Percentiles rank a stretch among this genome's conserved stretches.
Conservation (phyloP, 2,797 vertebrate species). For the Aldrovandia affinis region DNA sequence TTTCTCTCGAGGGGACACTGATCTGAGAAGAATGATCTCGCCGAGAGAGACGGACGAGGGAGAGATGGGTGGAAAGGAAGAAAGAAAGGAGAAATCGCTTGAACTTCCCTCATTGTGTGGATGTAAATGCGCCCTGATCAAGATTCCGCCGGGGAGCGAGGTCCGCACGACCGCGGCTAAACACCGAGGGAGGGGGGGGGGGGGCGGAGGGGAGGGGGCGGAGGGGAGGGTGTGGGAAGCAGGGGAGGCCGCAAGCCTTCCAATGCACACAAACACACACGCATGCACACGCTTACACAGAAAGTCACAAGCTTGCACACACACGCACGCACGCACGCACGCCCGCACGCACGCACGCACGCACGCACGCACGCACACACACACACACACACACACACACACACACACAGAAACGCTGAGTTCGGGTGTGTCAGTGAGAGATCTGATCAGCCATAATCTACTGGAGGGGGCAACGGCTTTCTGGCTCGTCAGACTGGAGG, state of each 20-base stretch:
- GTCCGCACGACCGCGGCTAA: not conserved
- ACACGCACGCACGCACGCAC: not conserved
- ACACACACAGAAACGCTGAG: not conserved
- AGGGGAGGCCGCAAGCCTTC: constrained; percentile 1
- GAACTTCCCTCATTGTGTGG: constrained; percentile 71
- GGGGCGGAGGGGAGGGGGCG: constrained; percentile 9
- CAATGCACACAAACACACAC: not conserved
- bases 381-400: not conserved
- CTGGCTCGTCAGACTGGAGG: not conserved
- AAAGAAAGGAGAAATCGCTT: constrained; percentile 62
- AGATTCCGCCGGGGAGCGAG: constrained; percentile 62
- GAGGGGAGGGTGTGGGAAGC: not conserved
- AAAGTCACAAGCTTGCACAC: not conserved
- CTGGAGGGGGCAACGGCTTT: not conserved
- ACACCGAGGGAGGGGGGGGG: not conserved
- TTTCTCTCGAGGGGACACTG: constrained; percentile 52
- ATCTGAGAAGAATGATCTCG: constrained; percentile 59
- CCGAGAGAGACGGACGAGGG: constrained; percentile 56
- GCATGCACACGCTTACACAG: not conserved
- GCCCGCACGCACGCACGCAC: not conserved
- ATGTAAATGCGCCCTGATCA: constrained; percentile 81
- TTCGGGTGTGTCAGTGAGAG: not conserved
- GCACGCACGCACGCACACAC: not conserved
- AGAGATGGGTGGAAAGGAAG: constrained; percentile 56
- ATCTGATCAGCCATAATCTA: not conserved